phyloP scores from a whole-genome alignment of 53 echinoderm and acorn worm species.

The Henricia sp. region DNA sequence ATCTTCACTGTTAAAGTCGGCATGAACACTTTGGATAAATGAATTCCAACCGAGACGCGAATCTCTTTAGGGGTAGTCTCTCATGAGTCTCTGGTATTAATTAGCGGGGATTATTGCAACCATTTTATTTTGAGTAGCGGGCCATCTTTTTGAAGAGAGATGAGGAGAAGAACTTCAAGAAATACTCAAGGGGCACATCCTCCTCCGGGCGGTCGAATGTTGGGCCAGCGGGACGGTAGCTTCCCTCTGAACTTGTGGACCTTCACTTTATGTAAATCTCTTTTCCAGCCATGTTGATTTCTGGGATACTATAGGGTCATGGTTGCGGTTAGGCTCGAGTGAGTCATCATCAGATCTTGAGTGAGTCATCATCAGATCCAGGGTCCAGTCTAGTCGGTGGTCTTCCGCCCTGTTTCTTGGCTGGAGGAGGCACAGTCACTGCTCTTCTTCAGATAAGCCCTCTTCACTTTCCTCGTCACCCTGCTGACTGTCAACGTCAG shows the following conservation, averaged over 20 bases:
- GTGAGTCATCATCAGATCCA: too few species aligned
- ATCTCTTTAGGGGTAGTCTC: constrained; percentile 22
- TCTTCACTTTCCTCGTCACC: too few species aligned
- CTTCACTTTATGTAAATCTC: background rate
- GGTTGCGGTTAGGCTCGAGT: background rate
- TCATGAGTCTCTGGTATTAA: too few species aligned
- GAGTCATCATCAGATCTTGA: background rate
- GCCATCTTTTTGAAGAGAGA: constrained; percentile 34
- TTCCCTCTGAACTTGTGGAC: constrained; percentile 20
- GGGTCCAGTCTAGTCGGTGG: too few species aligned
- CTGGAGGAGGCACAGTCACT: too few species aligned
- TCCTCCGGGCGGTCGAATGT: background rate
- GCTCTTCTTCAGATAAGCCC: too few species aligned
- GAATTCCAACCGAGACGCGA: constrained; percentile 32
- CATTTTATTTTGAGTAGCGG: constrained; percentile 3
- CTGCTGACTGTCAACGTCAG: too few species aligned
- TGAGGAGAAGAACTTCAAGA: constrained; percentile 21
- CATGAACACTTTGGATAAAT: too few species aligned
- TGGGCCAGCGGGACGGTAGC: constrained; percentile 5
- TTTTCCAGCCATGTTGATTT: constrained; percentile 34
- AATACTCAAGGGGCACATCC: constrained; percentile 9
- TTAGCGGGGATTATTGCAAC: background rate
- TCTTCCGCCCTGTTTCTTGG: too few species aligned
- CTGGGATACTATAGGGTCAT: background rate
- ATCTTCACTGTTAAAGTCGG: background rate